Percentiles rank a stretch among this genome's conserved stretches.
Evolutionary conservation across 2,113 vertebrate species (phyloP).

Genomic region (Oenanthe melanoleuca): DNA sequence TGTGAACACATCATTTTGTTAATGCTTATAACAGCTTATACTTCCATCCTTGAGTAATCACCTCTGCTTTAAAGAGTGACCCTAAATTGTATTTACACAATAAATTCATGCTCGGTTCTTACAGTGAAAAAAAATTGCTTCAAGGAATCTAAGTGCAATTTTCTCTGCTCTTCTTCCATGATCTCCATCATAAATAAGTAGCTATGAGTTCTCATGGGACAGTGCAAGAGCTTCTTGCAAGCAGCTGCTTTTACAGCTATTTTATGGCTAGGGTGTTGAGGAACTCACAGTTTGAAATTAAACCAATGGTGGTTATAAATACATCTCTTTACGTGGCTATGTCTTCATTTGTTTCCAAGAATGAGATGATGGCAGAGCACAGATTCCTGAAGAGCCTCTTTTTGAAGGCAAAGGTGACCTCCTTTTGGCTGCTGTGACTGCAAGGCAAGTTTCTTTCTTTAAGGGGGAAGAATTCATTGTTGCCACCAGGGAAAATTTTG

Average conservation of each 20-base stretch:
- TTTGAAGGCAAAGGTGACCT: slow-evolving; percentile 38
- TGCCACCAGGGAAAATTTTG: neutral
- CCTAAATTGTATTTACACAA: slow-evolving; percentile 41
- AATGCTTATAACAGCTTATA: neutral
- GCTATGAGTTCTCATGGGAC: neutral
- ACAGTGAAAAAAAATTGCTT: neutral
- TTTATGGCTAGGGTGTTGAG: neutral
- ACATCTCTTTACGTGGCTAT: neutral
- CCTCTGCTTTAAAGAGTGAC: slow-evolving; percentile 23
- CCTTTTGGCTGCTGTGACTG: neutral
- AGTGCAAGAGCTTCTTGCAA: neutral
- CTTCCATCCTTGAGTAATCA: neutral
- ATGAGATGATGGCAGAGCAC: neutral
- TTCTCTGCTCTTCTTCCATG: neutral
- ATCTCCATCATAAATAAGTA: neutral
- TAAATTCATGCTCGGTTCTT: neutral
- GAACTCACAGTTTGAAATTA: neutral
- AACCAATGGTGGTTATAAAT: neutral
- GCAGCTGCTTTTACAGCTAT: slow-evolving; percentile 1
- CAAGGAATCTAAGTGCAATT: neutral
- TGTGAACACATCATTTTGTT: neutral
- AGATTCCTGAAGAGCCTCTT: neutral
- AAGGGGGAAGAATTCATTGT: neutral
- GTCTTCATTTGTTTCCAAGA: neutral
- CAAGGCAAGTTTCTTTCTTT: slow-evolving; percentile 15